These are phyloP conservation scores for Halichoerus grypus DNA, from an alignment of 2,113 vertebrate genomes.

Conservation along the genomic window DNA sequence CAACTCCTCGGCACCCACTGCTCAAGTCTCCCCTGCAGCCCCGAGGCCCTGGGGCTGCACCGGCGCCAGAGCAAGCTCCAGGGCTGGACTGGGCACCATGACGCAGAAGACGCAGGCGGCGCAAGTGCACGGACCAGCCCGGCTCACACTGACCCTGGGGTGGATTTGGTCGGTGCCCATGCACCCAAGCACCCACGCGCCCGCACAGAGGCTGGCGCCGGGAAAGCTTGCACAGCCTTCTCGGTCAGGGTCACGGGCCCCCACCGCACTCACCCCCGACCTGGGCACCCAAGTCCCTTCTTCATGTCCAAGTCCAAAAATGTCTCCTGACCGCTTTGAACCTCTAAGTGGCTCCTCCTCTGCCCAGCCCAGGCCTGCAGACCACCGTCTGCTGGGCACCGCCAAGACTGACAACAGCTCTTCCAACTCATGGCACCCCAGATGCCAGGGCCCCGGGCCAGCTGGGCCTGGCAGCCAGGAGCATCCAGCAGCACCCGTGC, in stretches of 20 bases:
- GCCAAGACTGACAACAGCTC: neutral
- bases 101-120: neutral
- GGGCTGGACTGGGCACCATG: neutral
- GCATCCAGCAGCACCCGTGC: neutral
- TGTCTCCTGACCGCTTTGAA: neutral
- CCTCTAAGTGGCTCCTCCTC: neutral
- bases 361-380: neutral
- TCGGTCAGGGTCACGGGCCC: neutral
- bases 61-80: neutral
- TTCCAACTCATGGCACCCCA: neutral
- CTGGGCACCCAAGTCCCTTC: neutral
- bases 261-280: neutral
- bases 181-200: neutral
- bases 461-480: neutral
- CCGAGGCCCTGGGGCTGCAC: neutral
- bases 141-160: neutral
- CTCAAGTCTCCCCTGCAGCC: neutral
- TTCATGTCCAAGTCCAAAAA: neutral
- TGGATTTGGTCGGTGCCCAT: neutral
- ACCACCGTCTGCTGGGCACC: neutral
- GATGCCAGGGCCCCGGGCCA: neutral
- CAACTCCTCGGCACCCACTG: neutral
- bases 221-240: neutral
- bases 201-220: neutral
- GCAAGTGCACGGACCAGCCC: neutral